phyloP scores from a whole-genome alignment of 1,140 invertebrate species.

The Asobara japonica region DNA sequence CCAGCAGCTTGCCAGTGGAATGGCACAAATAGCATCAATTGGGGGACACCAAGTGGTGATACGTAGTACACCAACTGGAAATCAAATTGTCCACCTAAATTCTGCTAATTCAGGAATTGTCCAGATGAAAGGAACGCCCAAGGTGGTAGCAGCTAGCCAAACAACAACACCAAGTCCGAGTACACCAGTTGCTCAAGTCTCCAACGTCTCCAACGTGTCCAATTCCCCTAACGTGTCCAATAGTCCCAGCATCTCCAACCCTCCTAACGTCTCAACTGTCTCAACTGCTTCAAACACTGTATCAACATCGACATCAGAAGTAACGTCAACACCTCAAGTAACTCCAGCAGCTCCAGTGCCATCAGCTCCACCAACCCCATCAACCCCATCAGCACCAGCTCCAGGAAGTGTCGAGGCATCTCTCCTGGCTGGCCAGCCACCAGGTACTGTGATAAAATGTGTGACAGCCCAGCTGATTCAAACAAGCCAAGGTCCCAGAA shows the following conservation, averaged over 20 bases:
- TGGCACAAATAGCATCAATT: conserved; percentile 83
- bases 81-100: conserved; percentile 71
- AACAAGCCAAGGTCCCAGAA: conserved; percentile 82
- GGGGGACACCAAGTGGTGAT: conserved; percentile 86
- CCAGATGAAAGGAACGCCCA: conserved; percentile 48
- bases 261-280: background rate
- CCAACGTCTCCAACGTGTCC: background rate
- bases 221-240: background rate
- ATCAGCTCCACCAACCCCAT: conserved; percentile 36
- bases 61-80: conserved; percentile 73
- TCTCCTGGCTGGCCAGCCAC: conserved; percentile 79
- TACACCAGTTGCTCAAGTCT: background rate
- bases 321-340: conserved; percentile 21
- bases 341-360: conserved; percentile 39
- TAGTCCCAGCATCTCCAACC: conserved; percentile 3
- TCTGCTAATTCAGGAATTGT: conserved; percentile 58
- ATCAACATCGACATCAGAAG: conserved; percentile 33
- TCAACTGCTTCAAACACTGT: conserved; percentile 26
- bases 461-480: conserved; percentile 85
- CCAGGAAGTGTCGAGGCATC: conserved; percentile 74
- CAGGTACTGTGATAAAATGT: conserved; percentile 87
- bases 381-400: conserved; percentile 41
- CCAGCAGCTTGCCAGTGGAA: conserved; percentile 80
- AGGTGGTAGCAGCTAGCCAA: conserved; percentile 41
- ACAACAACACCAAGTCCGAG: conserved; percentile 38